Percentiles rank a stretch among this genome's conserved stretches.
Conservation (phyloP, 2,888 invertebrate genomes). For the Sycophila texana region DNA sequence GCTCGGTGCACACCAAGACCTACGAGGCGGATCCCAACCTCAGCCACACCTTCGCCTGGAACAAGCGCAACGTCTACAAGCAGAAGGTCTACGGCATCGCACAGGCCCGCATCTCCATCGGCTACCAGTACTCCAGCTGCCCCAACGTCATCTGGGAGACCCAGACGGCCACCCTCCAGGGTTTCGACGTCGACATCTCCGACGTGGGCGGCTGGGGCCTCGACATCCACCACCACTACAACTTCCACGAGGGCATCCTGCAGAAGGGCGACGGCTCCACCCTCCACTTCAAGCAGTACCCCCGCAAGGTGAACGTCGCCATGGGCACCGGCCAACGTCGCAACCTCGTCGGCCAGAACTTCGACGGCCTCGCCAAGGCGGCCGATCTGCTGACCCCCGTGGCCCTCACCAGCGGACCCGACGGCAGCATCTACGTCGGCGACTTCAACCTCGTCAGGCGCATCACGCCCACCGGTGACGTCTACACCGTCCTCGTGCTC, state of each 20-base stretch:
- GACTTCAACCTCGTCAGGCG: constrained; percentile 96
- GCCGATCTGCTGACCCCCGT: constrained; percentile 94
- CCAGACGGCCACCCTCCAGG: constrained; percentile 94
- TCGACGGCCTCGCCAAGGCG: constrained; percentile 90
- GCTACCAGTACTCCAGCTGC: constrained; percentile 95
- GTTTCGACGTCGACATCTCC: constrained; percentile 97
- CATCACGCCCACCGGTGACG: constrained; percentile 92
- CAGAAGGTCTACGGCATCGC: constrained; percentile 95
- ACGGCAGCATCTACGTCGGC: constrained; percentile 97
- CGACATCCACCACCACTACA: constrained; percentile 98
- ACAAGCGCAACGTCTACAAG: constrained; percentile 97
- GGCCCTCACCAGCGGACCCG: constrained; percentile 94
- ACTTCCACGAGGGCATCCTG: constrained; percentile 97
- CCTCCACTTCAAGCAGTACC: constrained; percentile 94
- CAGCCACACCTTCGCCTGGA: constrained; percentile 98
- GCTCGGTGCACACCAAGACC: constrained; percentile 91
- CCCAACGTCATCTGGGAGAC: constrained; percentile 95
- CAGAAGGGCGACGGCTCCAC: constrained; percentile 98
- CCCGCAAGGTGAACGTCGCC: constrained; percentile 91
- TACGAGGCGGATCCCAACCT: constrained; percentile 98
- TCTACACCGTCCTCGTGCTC: constrained; percentile 91
- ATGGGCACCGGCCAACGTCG: constrained; percentile 95
- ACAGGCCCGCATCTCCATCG: constrained; percentile 91
- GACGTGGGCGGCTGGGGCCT: constrained; percentile 99
- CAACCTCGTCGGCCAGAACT: constrained; percentile 89